Evolutionary conservation across 1,140 invertebrate species (phyloP).

Genomic region (Chironomus tepperi): DNA sequence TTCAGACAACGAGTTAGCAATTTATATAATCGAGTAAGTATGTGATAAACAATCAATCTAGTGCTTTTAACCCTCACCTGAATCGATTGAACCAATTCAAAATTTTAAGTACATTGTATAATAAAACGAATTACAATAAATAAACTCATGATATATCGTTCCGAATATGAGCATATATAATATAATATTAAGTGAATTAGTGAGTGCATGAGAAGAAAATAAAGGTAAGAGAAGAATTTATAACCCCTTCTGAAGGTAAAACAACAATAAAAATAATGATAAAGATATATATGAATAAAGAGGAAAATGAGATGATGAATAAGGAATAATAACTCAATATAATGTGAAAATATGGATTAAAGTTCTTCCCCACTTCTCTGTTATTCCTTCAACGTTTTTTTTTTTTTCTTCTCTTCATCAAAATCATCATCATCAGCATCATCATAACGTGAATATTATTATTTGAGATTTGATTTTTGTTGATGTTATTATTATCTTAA

Average conservation of each 20-base stretch:
- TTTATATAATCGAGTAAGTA: too few relatives aligned
- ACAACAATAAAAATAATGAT: not conserved
- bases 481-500: conserved; percentile 24
- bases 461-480: conserved; percentile 16
- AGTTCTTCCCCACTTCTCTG: not conserved
- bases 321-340: conserved; percentile 19
- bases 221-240: not conserved
- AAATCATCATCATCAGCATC: too few relatives aligned
- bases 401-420: too few relatives aligned
- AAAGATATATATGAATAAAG: conserved; percentile 8
- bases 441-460: not conserved
- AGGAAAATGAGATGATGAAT: conserved; percentile 13
- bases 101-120: too few relatives aligned
- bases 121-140: too few relatives aligned
- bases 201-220: not conserved
- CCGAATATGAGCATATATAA: too few relatives aligned
- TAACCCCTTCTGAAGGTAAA: not conserved
- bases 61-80: too few relatives aligned
- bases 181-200: not conserved
- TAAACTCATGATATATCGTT: too few relatives aligned
- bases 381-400: too few relatives aligned
- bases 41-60: too few relatives aligned
- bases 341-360: conserved; percentile 20
- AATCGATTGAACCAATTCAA: too few relatives aligned
- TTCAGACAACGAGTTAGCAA: too few relatives aligned